Evolutionary conservation across 1,140 invertebrate species (phyloP).

Genomic region (Solenopsis fugax): DNA sequence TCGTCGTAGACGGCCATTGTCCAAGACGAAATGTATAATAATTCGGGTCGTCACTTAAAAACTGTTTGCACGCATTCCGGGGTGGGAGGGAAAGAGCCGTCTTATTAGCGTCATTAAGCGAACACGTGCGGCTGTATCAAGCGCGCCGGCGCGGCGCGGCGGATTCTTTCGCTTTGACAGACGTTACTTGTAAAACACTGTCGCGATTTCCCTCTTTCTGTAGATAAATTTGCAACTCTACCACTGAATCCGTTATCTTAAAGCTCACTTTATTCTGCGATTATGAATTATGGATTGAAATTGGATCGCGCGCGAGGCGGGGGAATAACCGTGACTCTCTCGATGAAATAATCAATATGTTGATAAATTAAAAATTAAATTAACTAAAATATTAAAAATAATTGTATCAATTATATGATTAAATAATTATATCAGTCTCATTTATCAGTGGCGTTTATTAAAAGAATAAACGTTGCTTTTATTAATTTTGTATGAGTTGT

Average conservation of each 20-base stretch:
- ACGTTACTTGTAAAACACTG: constrained; percentile 36
- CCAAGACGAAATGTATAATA: constrained; percentile 39
- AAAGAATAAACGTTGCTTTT: not conserved
- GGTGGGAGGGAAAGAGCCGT: constrained; percentile 31
- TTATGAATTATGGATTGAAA: constrained; percentile 9
- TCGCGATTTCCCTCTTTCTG: constrained; percentile 14
- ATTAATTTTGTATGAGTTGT: not conserved
- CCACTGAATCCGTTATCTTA: not conserved
- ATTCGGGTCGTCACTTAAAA: constrained; percentile 55
- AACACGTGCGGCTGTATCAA: constrained; percentile 51
- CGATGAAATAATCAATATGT: not conserved
- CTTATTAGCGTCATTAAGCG: constrained; percentile 58
- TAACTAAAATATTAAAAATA: not conserved
- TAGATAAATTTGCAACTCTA: not conserved
- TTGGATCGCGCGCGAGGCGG: no score
- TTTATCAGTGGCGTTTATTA: not conserved
- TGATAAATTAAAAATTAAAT: not conserved
- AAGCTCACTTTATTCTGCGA: not conserved
- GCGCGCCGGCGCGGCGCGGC: not conserved
- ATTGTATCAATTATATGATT: no score
- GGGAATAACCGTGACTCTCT: not conserved
- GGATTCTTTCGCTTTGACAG: constrained; percentile 52
- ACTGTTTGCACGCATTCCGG: constrained; percentile 39
- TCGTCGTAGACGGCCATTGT: not conserved
- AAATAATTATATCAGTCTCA: not conserved